Evolutionary conservation across 2,888 invertebrate species (phyloP).

Genomic region (Bugulina stolonifera): DNA sequence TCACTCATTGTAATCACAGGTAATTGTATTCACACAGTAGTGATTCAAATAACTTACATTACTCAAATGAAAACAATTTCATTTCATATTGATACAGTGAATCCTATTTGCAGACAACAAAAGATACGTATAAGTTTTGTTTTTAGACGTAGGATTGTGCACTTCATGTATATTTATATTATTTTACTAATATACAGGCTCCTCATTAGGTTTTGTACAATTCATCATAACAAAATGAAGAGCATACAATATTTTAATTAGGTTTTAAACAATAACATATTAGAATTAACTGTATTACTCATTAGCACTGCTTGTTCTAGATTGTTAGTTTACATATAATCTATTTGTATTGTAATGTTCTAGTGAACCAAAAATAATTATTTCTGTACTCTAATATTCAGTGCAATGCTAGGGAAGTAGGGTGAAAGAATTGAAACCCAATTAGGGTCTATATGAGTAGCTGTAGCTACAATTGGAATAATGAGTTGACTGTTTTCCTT

Average conservation of each 20-base stretch:
- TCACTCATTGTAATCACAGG: too few relatives aligned
- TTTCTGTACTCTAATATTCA: background rate
- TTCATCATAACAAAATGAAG: background rate
- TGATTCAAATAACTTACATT: too few relatives aligned
- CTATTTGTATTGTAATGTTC: background rate
- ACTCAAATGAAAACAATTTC: background rate
- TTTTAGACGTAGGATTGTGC: background rate
- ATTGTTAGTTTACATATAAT: background rate
- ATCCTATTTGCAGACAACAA: background rate
- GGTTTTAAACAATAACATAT: background rate
- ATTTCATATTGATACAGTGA: constrained; percentile 6
- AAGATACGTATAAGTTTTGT: background rate
- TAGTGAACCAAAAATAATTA: background rate
- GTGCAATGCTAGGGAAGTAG: too few relatives aligned
- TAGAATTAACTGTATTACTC: background rate
- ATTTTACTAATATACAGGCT: background rate
- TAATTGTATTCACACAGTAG: background rate
- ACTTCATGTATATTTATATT: background rate
- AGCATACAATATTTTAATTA: background rate
- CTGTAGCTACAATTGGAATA: too few relatives aligned
- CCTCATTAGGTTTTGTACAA: background rate
- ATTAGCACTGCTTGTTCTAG: background rate
- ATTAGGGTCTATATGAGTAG: too few relatives aligned
- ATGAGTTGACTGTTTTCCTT: too few relatives aligned
- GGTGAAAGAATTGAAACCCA: too few relatives aligned